Evolutionary conservation across 2,797 vertebrate species (phyloP).

Genomic region (Cyprinodon diabolis): DNA sequence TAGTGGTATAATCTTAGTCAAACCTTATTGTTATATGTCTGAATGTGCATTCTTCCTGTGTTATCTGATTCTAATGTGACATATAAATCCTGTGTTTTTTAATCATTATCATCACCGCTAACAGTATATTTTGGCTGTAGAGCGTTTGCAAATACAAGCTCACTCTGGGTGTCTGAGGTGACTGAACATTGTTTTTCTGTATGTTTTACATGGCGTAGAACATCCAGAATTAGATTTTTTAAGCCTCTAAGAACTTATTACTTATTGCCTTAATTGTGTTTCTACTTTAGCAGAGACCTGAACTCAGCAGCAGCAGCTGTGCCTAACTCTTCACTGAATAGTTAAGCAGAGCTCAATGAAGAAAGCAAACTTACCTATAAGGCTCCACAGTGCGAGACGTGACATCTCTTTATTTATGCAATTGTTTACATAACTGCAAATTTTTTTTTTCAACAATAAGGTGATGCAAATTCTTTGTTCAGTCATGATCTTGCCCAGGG

Average conservation of each 20-base stretch:
- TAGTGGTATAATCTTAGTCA: no score
- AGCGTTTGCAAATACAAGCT: conserved; percentile 37
- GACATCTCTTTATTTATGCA: conserved; percentile 54
- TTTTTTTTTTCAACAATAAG: conserved; percentile 49
- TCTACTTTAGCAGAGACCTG: conserved; percentile 55
- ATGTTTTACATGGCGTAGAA: no score
- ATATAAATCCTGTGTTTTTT: conserved; percentile 8
- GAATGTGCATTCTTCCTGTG: no score
- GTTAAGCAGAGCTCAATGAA: conserved; percentile 63
- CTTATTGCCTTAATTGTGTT: conserved; percentile 44
- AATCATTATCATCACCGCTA: background rate
- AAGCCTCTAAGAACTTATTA: no score
- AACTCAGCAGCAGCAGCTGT: conserved; percentile 52
- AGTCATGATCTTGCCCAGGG: conserved; percentile 38
- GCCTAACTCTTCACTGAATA: conserved; percentile 56
- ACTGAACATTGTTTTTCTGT: conserved; percentile 27
- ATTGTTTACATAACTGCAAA: conserved; percentile 55
- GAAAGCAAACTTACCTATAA: conserved; percentile 59
- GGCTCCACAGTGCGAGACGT: conserved; percentile 52
- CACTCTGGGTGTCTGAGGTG: conserved; percentile 32
- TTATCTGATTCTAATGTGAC: no score
- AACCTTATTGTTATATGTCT: no score
- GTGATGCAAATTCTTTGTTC: conserved; percentile 53
- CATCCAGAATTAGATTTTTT: no score
- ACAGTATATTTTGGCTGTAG: conserved; percentile 34